These are phyloP conservation scores for Synanthedon formicaeformis DNA, from an alignment of 2,888 invertebrate species.

Conservation along the genomic window DNA sequence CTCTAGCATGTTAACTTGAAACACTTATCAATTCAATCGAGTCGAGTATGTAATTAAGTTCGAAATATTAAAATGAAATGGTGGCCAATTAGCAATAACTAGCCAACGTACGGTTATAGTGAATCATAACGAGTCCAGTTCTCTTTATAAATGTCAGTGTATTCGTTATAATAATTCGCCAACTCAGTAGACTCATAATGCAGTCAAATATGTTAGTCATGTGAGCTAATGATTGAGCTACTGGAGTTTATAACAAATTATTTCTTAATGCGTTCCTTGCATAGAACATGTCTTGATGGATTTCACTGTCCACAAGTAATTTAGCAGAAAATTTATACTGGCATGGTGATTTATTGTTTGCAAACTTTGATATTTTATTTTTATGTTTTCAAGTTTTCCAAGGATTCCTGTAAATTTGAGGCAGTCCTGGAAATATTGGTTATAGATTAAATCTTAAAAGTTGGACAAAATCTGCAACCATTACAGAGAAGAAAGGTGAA, in stretches of 20 bases:
- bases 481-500: too few species aligned
- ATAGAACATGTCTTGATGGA: conserved; percentile 14
- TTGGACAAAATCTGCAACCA: too few species aligned
- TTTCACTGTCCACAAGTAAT: conserved; percentile 16
- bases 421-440: too few species aligned
- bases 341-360: too few species aligned
- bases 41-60: background rate
- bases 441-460: too few species aligned
- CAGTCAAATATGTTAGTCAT: background rate
- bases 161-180: background rate
- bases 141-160: background rate
- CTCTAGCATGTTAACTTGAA: background rate
- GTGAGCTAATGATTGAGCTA: conserved; percentile 4
- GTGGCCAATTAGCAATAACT: background rate
- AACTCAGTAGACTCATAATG: background rate
- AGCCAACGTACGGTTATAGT: background rate
- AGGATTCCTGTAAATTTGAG: too few species aligned
- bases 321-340: conserved; percentile 4
- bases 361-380: too few species aligned
- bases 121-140: background rate
- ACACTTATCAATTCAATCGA: background rate
- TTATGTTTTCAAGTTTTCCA: too few species aligned
- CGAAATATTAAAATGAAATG: background rate
- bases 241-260: conserved; percentile 12
- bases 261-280: conserved; percentile 17